A percentile compares a stretch with the other conserved stretches of the same genome.
These are phyloP conservation scores for Agrochola lota DNA, from an alignment of 2,888 invertebrate genomes.

Conservation along the genomic window DNA sequence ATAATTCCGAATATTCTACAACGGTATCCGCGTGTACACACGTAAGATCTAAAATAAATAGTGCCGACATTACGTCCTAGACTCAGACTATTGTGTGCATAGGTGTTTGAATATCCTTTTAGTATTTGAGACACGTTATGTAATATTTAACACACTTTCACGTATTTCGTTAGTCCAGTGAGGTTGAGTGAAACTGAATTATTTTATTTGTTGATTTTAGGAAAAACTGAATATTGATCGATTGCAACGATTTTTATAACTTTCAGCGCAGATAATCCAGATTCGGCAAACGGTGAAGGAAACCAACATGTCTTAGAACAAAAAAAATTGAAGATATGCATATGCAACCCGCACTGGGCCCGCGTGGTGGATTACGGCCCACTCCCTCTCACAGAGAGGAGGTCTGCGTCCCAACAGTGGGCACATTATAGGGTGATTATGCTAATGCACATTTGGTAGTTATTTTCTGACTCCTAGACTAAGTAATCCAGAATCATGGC, in stretches of 20 bases:
- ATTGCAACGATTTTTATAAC: neutral
- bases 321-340: too few species aligned
- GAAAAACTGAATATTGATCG: neutral
- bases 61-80: constrained; percentile 42
- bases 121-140: constrained; percentile 47
- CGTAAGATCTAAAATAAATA: constrained; percentile 38
- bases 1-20: constrained; percentile 5
- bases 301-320: too few species aligned
- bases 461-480: neutral
- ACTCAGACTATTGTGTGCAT: constrained; percentile 40
- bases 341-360: too few species aligned
- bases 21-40: constrained; percentile 26
- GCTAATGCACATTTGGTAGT: neutral
- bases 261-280: neutral
- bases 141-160: constrained; percentile 62
- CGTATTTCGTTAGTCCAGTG: constrained; percentile 21
- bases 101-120: constrained; percentile 59
- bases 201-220: neutral
- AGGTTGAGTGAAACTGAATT: constrained; percentile 35
- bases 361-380: too few species aligned
- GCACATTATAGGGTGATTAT: too few species aligned
- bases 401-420: too few species aligned
- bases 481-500: neutral
- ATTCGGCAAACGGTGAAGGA: neutral
- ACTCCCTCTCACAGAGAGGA: too few species aligned